Evolutionary conservation across 2,797 vertebrate genomes (phyloP), one percentile per base, ranked within the genome.

Genomic region (Eulemur rubriventer): DNA sequence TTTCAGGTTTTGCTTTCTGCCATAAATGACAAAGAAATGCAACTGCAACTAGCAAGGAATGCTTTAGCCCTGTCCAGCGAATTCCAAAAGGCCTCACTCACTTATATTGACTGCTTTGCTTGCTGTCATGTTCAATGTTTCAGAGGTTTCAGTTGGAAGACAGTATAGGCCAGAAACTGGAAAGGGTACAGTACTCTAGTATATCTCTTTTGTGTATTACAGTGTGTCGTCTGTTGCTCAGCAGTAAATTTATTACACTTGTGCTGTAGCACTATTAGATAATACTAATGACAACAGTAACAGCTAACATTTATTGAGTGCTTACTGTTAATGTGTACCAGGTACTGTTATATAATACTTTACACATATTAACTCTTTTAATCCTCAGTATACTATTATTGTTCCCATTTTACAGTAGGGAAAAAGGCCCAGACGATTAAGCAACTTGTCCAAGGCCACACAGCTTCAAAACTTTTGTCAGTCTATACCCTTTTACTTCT

Each of bases 11-110:
- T 84, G 59, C 46, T 48, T 48, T 13, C 38, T 9, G 7, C 28
- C n/a, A 35, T 50, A 83, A 91, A 55, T 50, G 57, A 89, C 55
- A 33, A 35, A 50, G 88, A 76, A 73, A 24, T 24, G 9, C 43
- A 38, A 11, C 35, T 16, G 9, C 43, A 38, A 11, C 35, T 16
- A n/a, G 61, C 10, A n/a, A 43, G 82, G 33, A 65, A 11, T 1
- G 2, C 22, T 11, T 33, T 20, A 9, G 33, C 0, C 4, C 6
- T n/a, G 22, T 6, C 26, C 10, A 1, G 12, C 10, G 57, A 57
- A 48, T n/a, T 55, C 26, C n/a, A 35, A 16, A 30, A 76, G 57
- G 41, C 6, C 4, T 35, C 9, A 4, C 9, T 84, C 46, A 69
- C 14, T 59, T n/a, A 11, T 24, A 14, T 24, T 4, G 52, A 48